phyloP scores from a whole-genome alignment of 2,888 invertebrate genomes.

The Enoplolaimus lenunculus region DNA sequence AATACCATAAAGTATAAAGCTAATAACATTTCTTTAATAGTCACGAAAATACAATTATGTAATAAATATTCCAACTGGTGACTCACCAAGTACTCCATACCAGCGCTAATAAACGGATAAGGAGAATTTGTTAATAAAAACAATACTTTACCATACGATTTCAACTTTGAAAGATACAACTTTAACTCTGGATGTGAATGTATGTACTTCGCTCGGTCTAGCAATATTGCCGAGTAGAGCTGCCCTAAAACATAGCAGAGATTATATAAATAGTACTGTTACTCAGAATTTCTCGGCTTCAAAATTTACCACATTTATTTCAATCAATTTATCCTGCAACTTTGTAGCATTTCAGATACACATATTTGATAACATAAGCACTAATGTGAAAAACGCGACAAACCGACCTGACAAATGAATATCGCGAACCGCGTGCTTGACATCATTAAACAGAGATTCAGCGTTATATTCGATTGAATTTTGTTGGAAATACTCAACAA shows the following conservation, averaged over 20 bases:
- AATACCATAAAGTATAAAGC: too few relatives aligned
- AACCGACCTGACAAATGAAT: constrained; percentile 15
- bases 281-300: too few relatives aligned
- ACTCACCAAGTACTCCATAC: constrained; percentile 19
- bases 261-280: too few relatives aligned
- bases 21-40: too few relatives aligned
- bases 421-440: constrained; percentile 44
- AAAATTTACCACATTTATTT: too few relatives aligned
- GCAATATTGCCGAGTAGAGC: constrained; percentile 28
- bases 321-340: too few relatives aligned
- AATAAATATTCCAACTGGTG: too few relatives aligned
- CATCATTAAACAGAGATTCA: constrained; percentile 82
- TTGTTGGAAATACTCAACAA: constrained; percentile 75
- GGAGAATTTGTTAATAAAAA: constrained; percentile 95
- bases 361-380: too few relatives aligned
- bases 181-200: constrained; percentile 48
- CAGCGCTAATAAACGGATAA: constrained; percentile 60
- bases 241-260: constrained; percentile 25
- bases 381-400: too few relatives aligned
- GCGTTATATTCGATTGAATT: constrained; percentile 85
- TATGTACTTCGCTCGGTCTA: constrained; percentile 28
- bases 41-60: too few relatives aligned
- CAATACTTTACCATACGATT: constrained; percentile 62
- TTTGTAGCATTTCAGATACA: too few relatives aligned
- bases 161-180: constrained; percentile 60